A percentile compares a stretch with the other conserved stretches of the same genome.
phyloP scores from a whole-genome alignment of 2,888 invertebrate genomes.

The Lysandra bellargus region DNA sequence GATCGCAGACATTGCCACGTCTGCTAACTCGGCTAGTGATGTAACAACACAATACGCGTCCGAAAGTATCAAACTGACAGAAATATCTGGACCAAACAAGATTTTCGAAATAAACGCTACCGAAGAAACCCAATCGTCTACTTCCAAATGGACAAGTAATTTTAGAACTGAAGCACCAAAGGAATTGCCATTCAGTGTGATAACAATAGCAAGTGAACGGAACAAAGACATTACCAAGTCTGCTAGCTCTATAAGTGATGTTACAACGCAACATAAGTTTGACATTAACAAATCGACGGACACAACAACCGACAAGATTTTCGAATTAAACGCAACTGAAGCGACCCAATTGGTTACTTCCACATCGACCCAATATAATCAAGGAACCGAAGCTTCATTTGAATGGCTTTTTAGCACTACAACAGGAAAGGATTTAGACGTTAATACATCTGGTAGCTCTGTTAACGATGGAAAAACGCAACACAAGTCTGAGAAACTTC shows the following conservation, averaged over 20 bases:
- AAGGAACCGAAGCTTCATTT: no score
- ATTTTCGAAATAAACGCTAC: neutral
- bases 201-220: neutral
- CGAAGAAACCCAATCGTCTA: neutral
- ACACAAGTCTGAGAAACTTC: neutral
- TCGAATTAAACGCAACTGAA: no score
- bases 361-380: no score
- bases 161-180: neutral
- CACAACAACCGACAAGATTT: neutral
- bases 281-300: neutral
- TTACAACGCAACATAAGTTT: neutral
- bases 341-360: neutral
- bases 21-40: neutral
- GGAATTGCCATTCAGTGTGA: neutral
- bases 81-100: neutral
- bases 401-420: no score
- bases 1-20: neutral
- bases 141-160: neutral
- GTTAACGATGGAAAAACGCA: neutral
- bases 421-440: neutral
- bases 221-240: neutral
- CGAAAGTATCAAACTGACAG: neutral
- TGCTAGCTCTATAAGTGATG: neutral
- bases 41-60: neutral
- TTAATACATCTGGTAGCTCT: neutral